Base-by-base conservation (phyloP, 2,113 vertebrate species). In the Oceanodroma tethys region DNA sequence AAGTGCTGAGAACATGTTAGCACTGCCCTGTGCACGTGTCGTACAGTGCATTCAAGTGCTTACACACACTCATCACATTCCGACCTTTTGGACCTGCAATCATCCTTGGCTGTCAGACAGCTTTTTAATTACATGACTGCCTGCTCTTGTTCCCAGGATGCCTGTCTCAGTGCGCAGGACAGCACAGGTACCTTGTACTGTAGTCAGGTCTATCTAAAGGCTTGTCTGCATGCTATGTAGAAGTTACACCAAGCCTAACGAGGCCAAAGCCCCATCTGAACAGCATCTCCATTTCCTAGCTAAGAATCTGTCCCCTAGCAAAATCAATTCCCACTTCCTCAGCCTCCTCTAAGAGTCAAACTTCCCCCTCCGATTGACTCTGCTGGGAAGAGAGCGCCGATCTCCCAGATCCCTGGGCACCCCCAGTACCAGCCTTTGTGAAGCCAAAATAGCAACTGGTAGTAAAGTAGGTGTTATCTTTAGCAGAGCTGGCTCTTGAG, bases 191-290 rank as follows among this genome's bases (percentile, higher is more conserved):
- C 20, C 7, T 59, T n/a, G 7, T 17, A 5, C 20, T 47, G 32
- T 3, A 52, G 22, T 26, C 26, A 29, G 29, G 60, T 50, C 36
- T 59, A 3, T 68, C 40, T 50, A 29, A 70, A 79, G 75, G 25
- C 52, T 55, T 30, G 7, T 70, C 59, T 43, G 27, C 0, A 0
- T 53, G n/a, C 48, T 36, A 0, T 20, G 4, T 68, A 23, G 8
- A 52, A 52, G 68, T 68, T 63, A 58, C 7, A 53, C 22, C 14
- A 43, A 53, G 26, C 17, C 47, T 90, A 21, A 17, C 3, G 58
- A 75, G 53, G 65, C 43, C 20, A 40, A 71, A 93, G 58, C 19
- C 36, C 23, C 2, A 2, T 67, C 59, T 74, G 60, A 82, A 58
- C 55, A 79, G 48, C 11, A 7, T 70, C 43, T 82, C 27, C 1